Evolutionary conservation across 2,888 invertebrate genomes (phyloP).

Genomic region (Archips crataeganus): DNA sequence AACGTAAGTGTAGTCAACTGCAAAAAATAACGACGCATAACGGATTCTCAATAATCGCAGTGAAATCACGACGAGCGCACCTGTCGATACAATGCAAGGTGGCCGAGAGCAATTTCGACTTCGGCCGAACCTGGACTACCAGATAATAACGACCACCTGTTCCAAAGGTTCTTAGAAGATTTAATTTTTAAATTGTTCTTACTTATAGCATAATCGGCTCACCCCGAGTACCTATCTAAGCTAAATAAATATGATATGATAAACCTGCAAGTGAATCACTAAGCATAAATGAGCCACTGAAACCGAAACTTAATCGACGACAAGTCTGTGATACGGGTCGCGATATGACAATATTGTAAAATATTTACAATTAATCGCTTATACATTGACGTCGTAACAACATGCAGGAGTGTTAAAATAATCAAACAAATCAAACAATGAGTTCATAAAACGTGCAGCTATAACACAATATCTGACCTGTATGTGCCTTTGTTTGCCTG

Average conservation of each 20-base stretch:
- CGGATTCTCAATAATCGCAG: neutral
- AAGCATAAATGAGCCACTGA: neutral
- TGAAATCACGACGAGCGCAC: conserved; percentile 24
- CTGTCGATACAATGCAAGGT: conserved; percentile 25
- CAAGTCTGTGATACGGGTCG: neutral
- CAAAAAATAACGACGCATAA: neutral
- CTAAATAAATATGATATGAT: neutral
- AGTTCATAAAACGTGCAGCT: neutral
- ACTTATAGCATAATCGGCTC: neutral
- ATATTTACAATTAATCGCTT: neutral
- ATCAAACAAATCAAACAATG: neutral
- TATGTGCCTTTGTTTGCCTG: no score
- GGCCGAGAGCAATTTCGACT: neutral
- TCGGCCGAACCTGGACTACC: conserved; percentile 5
- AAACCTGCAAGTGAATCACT: neutral
- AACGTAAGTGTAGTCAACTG: neutral
- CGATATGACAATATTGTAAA: neutral
- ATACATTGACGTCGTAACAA: neutral
- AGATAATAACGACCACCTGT: conserved; percentile 27
- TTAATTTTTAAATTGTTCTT: neutral
- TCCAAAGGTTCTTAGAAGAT: neutral
- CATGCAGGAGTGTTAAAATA: neutral
- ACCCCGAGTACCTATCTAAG: neutral
- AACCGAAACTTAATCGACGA: neutral
- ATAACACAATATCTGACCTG: neutral